Conservation (phyloP, 2,113 vertebrate species). For the Andinoacara biseriatus region DNA sequence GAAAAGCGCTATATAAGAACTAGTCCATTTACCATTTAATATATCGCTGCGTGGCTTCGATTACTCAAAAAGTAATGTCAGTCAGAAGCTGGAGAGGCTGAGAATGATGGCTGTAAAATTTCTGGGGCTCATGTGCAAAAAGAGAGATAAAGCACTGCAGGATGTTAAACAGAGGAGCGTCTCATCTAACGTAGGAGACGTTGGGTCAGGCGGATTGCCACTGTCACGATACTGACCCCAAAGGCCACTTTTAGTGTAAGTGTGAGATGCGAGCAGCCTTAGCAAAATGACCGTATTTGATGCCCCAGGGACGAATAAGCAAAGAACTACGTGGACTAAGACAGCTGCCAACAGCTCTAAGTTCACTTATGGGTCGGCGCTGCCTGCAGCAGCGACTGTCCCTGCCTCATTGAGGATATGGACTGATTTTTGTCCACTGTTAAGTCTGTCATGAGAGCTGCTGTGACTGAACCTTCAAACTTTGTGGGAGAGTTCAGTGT, state of each 20-base stretch:
- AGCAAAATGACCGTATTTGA: not conserved
- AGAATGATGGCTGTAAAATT: not conserved
- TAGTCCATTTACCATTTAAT: too few relatives aligned
- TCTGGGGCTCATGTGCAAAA: too few relatives aligned
- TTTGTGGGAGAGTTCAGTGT: not conserved
- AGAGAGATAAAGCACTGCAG: not conserved
- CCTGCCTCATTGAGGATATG: not conserved
- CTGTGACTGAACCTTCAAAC: not conserved
- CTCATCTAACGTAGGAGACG: rapidly evolving
- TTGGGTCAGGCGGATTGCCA: not conserved
- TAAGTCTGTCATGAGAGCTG: not conserved
- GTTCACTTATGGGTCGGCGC: not conserved
- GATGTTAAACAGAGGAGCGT: not conserved
- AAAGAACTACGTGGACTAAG: not conserved
- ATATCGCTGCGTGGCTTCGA: not conserved
- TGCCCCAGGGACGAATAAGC: not conserved
- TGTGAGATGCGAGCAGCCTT: not conserved
- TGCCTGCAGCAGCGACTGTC: not conserved
- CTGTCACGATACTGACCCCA: rapidly evolving
- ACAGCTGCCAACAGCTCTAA: not conserved
- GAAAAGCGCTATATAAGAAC: too few relatives aligned
- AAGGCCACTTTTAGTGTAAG: not conserved
- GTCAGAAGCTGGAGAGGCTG: not conserved
- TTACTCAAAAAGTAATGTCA: not conserved
- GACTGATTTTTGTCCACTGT: not conserved